phyloP scores from a whole-genome alignment of 2,797 vertebrate species.

The Onychomys torridus region DNA sequence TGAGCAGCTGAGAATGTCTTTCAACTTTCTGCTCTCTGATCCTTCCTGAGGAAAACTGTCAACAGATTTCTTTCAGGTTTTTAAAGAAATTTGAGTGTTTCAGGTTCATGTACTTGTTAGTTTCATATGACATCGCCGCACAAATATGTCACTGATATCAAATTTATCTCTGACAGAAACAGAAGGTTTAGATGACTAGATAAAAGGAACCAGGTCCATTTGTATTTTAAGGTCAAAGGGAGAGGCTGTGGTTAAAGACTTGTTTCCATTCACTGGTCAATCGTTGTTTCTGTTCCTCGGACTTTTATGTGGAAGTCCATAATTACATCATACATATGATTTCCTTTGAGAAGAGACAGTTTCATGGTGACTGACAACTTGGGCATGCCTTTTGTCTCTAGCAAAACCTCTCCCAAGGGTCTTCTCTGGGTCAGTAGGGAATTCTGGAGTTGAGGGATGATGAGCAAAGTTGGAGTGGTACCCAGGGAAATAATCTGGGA shows the following conservation, averaged over 20 bases:
- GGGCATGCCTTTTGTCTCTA: neutral
- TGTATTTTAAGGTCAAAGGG: slow-evolving; percentile 29
- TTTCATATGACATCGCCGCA: slow-evolving; percentile 13
- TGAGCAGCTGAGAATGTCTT: neutral
- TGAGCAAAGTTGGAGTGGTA: neutral
- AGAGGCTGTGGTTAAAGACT: slow-evolving; percentile 41
- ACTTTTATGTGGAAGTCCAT: neutral
- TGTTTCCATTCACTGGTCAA: neutral
- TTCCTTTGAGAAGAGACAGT: neutral
- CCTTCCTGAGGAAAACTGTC: slow-evolving; percentile 13
- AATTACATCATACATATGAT: neutral
- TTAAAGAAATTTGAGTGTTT: slow-evolving; percentile 12
- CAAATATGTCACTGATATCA: slow-evolving; percentile 22
- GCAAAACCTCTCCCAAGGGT: neutral
- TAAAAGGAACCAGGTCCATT: slow-evolving; percentile 39
- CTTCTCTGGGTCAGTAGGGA: neutral
- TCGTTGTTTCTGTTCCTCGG: slow-evolving; percentile 12
- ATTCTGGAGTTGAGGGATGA: neutral
- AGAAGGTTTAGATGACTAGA: slow-evolving; percentile 18
- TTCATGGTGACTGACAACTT: neutral
- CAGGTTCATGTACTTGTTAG: neutral
- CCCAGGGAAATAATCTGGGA: neutral
- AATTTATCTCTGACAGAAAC: neutral
- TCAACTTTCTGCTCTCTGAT: neutral
- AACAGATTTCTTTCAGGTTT: slow-evolving; percentile 41